Conservation (phyloP, 2,888 invertebrate genomes). For the Lottia scabra region DNA sequence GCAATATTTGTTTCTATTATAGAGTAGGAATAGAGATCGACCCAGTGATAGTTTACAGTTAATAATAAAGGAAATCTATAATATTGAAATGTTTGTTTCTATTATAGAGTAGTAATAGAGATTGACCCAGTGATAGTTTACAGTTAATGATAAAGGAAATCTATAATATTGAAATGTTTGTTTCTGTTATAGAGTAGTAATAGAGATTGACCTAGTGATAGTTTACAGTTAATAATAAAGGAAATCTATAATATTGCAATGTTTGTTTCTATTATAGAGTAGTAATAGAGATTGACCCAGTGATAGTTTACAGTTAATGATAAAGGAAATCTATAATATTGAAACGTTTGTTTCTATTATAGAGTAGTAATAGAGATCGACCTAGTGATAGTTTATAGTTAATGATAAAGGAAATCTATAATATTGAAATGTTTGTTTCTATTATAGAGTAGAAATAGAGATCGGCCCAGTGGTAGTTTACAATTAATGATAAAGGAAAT, state of each 20-base stretch:
- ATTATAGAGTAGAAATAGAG: slow-evolving; percentile 67
- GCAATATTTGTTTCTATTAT: slow-evolving; percentile 24
- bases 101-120: slow-evolving; percentile 67
- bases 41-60: slow-evolving; percentile 70
- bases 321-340: too few relatives aligned
- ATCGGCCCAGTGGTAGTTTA: slow-evolving; percentile 69
- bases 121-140: slow-evolving; percentile 69
- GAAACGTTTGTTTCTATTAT: slow-evolving; percentile 24
- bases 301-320: slow-evolving; percentile 70
- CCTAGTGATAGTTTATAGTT: slow-evolving; percentile 70
- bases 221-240: slow-evolving; percentile 70
- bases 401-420: slow-evolving; percentile 50
- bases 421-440: neutral
- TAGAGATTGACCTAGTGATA: slow-evolving; percentile 68
- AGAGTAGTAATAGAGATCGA: slow-evolving; percentile 69
- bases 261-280: slow-evolving; percentile 55
- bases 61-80: slow-evolving; percentile 45
- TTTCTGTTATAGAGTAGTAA: slow-evolving; percentile 64
- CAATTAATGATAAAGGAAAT: slow-evolving; percentile 67
- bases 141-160: slow-evolving; percentile 67
- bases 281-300: slow-evolving; percentile 68
- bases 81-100: neutral
- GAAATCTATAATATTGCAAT: too few relatives aligned
- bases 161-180: too few relatives aligned
- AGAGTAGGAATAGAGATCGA: slow-evolving; percentile 69